Base-by-base conservation (phyloP, 1,140 invertebrate species). In the Leptoteleia sp. region DNA sequence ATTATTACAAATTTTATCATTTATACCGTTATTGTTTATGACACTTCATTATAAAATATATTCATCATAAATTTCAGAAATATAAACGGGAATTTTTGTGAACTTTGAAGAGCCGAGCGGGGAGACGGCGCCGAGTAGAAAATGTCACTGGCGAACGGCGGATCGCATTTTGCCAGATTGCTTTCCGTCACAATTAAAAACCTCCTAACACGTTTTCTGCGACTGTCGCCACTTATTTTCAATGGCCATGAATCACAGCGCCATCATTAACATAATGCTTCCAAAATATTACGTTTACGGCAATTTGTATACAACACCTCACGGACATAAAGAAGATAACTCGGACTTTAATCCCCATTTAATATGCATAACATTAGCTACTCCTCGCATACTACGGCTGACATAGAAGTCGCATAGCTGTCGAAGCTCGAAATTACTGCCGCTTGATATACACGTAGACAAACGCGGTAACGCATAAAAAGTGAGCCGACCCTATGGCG, bases 341-440 rank as follows among this genome's bases (percentile, higher is more conserved):
- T 64, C 57, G 73, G 65, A 70, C 64, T 70, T 70, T 76, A 76
- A 76, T 76, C 65, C 64, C 64, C 64, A 65, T 70, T 76, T 76
- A 76, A 76, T 70, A 76, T 76, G 73, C 73, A 68, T 76, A 79
- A 71, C 67, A 79, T 68, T 79, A 79, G 55, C 55, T 67, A 64
- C 61, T 65, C 59, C 9, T 4, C 54, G 37, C 54, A 45, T 7
- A n/a, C n/a, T n/a, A 55, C 37, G 22, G 33, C 43, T 16, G 57
- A 59, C 48, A 59, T 76, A 70, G 62, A 76, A 76, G 61, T 76
- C 62, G 61, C 61, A 50, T 54, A 1, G 55, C 47, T 62, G 57
- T 64, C 64, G 73, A 76, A 76, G 57, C 55, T 33, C 27, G 42
- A 50, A 76, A 70, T 68, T 70, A 76, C 48, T 54, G 47, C 52